Percentiles rank a stretch among this genome's conserved stretches.
phyloP scores from a whole-genome alignment of 2,888 invertebrate genomes.

The Noctua janthina region DNA sequence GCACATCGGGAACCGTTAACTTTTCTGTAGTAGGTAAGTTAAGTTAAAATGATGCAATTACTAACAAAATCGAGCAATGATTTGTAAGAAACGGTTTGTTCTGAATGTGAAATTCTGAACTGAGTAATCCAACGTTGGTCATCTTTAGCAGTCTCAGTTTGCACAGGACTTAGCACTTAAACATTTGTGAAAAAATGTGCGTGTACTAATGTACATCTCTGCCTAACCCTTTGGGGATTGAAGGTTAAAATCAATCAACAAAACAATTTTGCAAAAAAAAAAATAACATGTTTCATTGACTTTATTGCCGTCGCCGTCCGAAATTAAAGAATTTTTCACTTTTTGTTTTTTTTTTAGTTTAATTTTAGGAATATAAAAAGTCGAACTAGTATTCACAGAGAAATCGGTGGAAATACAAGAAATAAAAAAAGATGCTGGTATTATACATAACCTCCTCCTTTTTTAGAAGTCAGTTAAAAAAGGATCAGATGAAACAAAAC shows the following conservation, averaged over 20 bases:
- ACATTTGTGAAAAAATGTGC: neutral
- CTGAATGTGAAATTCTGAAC: neutral
- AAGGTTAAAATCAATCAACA: no score
- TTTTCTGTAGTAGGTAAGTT: slow-evolving; percentile 8
- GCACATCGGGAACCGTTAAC: slow-evolving; percentile 27
- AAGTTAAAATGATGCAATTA: slow-evolving; percentile 34
- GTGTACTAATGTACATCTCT: neutral
- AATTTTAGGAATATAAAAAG: no score
- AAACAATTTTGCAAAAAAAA: no score
- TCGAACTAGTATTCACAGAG: neutral
- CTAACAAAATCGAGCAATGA: slow-evolving; percentile 14
- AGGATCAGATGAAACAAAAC: neutral
- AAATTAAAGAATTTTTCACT: no score
- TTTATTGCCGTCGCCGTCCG: no score
- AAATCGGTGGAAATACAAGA: neutral
- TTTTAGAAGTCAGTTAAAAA: no score
- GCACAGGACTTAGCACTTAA: neutral
- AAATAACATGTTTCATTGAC: no score
- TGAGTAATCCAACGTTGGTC: neutral
- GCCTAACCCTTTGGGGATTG: no score
- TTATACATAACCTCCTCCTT: no score
- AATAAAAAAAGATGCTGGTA: no score
- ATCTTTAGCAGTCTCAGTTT: neutral
- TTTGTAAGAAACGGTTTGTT: neutral
- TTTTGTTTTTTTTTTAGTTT: no score